These are phyloP conservation scores for Halisarca cf. caerulea DNA, from an alignment of 37 sponge, comb jelly and placozoan species.

Conservation along the genomic window DNA sequence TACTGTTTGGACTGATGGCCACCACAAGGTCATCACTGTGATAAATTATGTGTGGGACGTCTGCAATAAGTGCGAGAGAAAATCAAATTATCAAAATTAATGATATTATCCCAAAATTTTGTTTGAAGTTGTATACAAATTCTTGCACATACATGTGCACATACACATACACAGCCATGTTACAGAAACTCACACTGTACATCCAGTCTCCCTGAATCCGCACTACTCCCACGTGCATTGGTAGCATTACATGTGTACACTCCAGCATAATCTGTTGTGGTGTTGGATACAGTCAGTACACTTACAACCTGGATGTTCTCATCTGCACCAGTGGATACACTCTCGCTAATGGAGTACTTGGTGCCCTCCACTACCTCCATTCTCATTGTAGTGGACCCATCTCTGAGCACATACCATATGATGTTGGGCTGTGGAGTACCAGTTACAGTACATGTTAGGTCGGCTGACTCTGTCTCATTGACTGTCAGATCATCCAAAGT, in stretches of 20 bases:
- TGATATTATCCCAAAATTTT: no score
- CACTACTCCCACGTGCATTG: neutral
- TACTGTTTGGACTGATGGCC: no score
- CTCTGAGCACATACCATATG: constrained; percentile 43
- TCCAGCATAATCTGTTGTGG: neutral
- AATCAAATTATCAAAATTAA: no score
- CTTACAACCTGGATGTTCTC: constrained; percentile 11
- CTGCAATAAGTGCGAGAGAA: no score
- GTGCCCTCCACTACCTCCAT: neutral
- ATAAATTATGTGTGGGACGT: no score
- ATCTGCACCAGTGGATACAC: no score
- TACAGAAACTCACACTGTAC: constrained; percentile 20
- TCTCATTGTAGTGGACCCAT: neutral
- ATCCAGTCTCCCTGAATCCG: neutral
- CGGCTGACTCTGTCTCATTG: neutral
- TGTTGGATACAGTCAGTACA: constrained; percentile 7
- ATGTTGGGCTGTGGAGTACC: constrained; percentile 54
- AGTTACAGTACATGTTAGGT: constrained; percentile 47
- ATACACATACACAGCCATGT: no score
- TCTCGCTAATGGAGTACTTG: neutral
- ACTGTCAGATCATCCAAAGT: constrained; percentile 6
- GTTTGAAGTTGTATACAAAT: no score
- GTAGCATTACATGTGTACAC: constrained; percentile 19
- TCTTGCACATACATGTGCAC: no score
- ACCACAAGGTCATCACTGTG: no score